Base-by-base conservation (phyloP, 1,140 invertebrate genomes). In the Drosophila sechellia region DNA sequence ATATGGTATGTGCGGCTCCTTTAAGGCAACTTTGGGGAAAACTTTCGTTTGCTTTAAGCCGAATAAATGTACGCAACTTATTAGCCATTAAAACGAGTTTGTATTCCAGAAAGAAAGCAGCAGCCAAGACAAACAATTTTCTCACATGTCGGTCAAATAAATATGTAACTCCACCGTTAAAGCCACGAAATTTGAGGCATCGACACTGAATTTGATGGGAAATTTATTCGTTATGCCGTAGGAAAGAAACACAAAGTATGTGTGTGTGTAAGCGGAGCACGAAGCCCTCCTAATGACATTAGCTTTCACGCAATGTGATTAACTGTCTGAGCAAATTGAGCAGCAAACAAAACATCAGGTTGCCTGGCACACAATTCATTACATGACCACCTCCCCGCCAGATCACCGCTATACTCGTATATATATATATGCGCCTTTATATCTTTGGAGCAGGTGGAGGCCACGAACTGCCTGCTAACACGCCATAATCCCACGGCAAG, bases 391-490 rank as follows among this genome's bases (percentile, higher is more conserved):
- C 71, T 53, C 35, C 42, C 25, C 20, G 15, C 43, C 54, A 46
- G 39, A 46, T 48, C 20, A 55, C n/a, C 43, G 27, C 22, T 31
- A 50, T 17, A 17, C 17, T 17, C 17, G 17, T 17, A 17, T 17
- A 17, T 11, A 34, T 34, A 34, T 11, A 34, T 34, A 34, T 17
- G 15, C 15, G 5, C 15, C 0, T 27, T 25, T 25, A 46, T 13
- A 13, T 27, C n/a, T 50, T 50, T 50, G 25, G 53, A 13, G 22
- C 35, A 69, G 65, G 37, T 42, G 34, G 35, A 20, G 13, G 42
- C 31, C 74, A 68, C 61, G 73, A 86, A 89, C 79, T 76, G 77
- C 53, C 83, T 79, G 63, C 75, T 76, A 79, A 75, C 83, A 86
- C 77, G 83, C 75, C 70, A 85, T 80, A 84, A 81, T 78, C 74